phyloP scores from a whole-genome alignment of 2,113 vertebrate genomes.

The Furnarius figulus region DNA sequence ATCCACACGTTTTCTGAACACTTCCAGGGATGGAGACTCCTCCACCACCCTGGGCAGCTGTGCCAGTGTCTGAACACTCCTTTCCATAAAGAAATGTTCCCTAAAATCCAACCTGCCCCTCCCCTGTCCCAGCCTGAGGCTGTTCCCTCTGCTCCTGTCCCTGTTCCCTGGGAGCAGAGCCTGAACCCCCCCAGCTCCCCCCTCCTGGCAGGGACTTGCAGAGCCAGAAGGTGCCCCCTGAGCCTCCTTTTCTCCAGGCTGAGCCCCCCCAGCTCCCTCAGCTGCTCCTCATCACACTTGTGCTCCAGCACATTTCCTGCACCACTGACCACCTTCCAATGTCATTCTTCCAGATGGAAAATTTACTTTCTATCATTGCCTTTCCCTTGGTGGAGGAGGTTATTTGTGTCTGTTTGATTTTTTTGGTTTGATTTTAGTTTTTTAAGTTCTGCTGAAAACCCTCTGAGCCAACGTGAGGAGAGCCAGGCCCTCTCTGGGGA shows the following conservation, averaged over 20 bases:
- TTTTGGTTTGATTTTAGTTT: not conserved
- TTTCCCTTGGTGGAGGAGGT: not conserved
- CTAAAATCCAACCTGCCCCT: fast-evolving
- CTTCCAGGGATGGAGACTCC: not conserved
- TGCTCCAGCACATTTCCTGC: not conserved
- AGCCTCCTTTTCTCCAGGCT: not conserved
- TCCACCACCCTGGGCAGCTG: not conserved
- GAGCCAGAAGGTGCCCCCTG: not conserved
- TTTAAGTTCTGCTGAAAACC: not conserved
- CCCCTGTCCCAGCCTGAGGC: not conserved
- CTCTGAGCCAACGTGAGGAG: not conserved
- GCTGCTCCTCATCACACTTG: not conserved
- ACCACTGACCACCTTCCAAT: not conserved
- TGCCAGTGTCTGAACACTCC: fast-evolving
- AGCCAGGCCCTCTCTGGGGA: not conserved
- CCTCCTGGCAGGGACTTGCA: not conserved
- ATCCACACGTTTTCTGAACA: fast-evolving
- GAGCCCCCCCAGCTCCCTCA: not conserved
- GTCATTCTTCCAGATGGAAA: not conserved
- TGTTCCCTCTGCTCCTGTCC: not conserved
- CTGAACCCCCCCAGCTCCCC: not conserved
- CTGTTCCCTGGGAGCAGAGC: not conserved
- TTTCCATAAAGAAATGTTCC: fast-evolving
- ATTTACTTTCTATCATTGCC: not conserved
- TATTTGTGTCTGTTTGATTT: not conserved